Evolutionary conservation across 2,113 vertebrate species (phyloP), one percentile per base, ranked within the genome.

Genomic region (Cyphomyrus discorhynchus): DNA sequence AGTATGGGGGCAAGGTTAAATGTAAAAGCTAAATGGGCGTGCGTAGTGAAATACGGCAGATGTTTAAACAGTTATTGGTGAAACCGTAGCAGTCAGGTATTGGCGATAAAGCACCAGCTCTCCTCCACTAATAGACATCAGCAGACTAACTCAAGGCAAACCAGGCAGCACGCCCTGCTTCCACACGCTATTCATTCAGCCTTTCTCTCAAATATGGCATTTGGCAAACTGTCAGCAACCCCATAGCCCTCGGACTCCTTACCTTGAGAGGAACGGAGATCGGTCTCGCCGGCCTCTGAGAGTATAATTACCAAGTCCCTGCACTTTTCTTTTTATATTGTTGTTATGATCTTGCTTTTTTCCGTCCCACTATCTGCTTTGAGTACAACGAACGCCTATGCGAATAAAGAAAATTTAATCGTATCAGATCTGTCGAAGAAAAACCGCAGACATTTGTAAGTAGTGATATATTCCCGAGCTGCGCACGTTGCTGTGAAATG

Each of bases 221-320:
- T 66, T 88, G 47, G 80, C 83, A 21, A 45, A 31, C 56, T 47
- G n/a, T 47, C 27, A 47, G 56, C 17, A 35, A 49, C 82, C 53
- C 74, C 49, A 52, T 46, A 89, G 6, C 31, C 52, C 13, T 52
- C 39, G 52, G 35, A 53, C 53, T 70, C 1, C 89, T 89, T 89
- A 89, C 89, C 89, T 85, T 62, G 21, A 42, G 42, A 50, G 83
- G 80, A 89, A 17, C 39, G 56, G 35, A 85, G 82, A 89, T 7
- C 82, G 49, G 52, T 66, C 84, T 89, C 56, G 53, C 82, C 83
- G 50, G 52, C 47, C 17, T 39, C 45, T 31, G 35, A 49, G 39
- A 70, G 24, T 88, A 74, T 45, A 88, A 17, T 31, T 8, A 89
- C 47, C 15, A 17, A 52, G 47, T 27, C 21, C 27, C 88, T 89